These are phyloP conservation scores for Dolichotis patagonum DNA, from an alignment of 2,113 vertebrate species.

Conservation along the genomic window DNA sequence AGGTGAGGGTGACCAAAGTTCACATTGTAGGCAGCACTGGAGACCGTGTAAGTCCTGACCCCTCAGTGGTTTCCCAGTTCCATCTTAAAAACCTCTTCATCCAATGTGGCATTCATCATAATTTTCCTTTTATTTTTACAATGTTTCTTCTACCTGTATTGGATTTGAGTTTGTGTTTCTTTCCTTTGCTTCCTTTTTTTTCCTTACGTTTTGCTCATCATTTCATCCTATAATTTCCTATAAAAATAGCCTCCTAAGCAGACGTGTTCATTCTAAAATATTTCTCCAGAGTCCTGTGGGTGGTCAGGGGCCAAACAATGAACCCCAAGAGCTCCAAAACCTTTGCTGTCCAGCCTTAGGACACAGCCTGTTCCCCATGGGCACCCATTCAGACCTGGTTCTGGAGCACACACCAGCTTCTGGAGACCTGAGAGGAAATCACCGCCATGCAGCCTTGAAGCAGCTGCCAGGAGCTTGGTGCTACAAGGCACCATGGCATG, in stretches of 20 bases:
- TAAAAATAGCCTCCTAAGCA: background rate
- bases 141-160: background rate
- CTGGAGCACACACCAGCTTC: background rate
- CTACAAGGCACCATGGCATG: rapidly evolving
- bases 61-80: background rate
- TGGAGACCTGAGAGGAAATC: background rate
- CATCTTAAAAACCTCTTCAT: background rate
- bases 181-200: background rate
- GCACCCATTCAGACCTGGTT: background rate
- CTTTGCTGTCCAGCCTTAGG: background rate
- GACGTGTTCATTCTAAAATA: background rate
- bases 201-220: background rate
- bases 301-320: background rate
- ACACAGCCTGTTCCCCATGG: background rate
- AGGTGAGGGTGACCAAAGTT: background rate
- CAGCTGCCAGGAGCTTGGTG: background rate
- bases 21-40: background rate
- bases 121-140: background rate
- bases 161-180: background rate
- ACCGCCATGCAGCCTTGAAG: background rate
- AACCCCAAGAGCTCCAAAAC: background rate
- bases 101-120: too few relatives aligned
- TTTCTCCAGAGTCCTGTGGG: background rate
- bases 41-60: background rate
- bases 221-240: background rate